These are phyloP conservation scores for Chionodraco myersi DNA, from an alignment of 2,113 vertebrate genomes.

Conservation along the genomic window DNA sequence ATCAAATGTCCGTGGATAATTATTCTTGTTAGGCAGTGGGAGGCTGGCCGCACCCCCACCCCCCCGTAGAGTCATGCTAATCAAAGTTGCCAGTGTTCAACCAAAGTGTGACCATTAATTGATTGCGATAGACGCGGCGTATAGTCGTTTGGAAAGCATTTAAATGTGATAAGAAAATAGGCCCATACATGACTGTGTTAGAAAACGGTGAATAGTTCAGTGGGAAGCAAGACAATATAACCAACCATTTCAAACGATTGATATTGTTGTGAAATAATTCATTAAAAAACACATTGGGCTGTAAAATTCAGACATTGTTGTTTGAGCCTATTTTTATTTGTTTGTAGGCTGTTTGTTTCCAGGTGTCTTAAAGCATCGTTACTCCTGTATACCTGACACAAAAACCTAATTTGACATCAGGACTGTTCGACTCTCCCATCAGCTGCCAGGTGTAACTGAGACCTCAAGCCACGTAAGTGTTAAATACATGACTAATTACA, in stretches of 20 bases:
- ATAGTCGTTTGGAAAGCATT: constrained; percentile 39
- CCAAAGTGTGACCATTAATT: constrained; percentile 51
- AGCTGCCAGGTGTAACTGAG: constrained; percentile 83
- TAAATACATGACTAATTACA: constrained; percentile 99
- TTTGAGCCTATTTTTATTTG: background rate
- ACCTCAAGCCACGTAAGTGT: constrained; percentile 83
- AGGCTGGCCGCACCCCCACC: constrained; percentile 51
- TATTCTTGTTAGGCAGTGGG: constrained; percentile 51
- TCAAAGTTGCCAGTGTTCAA: constrained; percentile 62
- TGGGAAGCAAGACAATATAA: background rate
- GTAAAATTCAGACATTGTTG: background rate
- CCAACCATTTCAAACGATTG: background rate
- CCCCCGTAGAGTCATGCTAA: constrained; percentile 52
- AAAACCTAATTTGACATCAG: constrained; percentile 22
- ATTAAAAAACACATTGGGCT: background rate
- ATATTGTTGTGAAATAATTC: background rate
- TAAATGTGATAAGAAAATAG: constrained; percentile 51
- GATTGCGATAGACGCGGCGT: constrained; percentile 23
- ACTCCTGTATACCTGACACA: constrained; percentile 21
- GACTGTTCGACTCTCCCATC: constrained; percentile 37
- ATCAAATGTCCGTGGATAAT: constrained; percentile 63
- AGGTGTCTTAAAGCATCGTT: constrained; percentile 15
- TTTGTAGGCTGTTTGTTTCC: background rate
- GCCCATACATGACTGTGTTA: background rate
- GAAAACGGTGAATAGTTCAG: background rate